Base-by-base conservation (phyloP, 2,113 vertebrate genomes). In the Gorsachius goisagi region DNA sequence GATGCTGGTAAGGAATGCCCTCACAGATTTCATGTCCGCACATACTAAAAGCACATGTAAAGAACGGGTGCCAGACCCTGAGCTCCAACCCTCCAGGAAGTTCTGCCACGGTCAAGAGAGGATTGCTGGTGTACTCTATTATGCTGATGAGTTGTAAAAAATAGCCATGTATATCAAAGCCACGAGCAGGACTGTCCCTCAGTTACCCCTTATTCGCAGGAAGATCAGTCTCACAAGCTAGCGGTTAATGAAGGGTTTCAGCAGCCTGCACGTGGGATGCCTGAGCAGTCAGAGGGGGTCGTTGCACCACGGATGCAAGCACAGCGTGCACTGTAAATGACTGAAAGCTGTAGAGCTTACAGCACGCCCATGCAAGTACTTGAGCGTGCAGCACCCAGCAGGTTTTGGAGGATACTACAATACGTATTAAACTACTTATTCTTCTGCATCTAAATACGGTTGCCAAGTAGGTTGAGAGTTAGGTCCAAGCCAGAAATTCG, bases 271-370 rank as follows among this genome's bases (percentile, higher is more conserved):
- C 0, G 1, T 32, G 75, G 33, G 58, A 22, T 14, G 12, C 14
- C 76, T 66, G 45, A 41, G 32, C 27, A 22, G 27, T 64, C 33
- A 28, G 19, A 50, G 13, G 11, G 33, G 20, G 8, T 3, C 15
- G 16, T n/a, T 50, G 49, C 39, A 22, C 39, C 12, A 11, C 1
- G 33, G 49, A 27, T 44, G 27, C 28, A 58, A 55, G 33, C 33
- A 53, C 0, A 2, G 33, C 16, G 39, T 5, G 19, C 0, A 0
- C 9, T 47, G 37, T 26, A 60, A 59, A 27, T 8, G 44, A 50
- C 53, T 22, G n/a, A 93, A 76, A 66, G 33, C 13, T 87, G 26
- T 0, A 30, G 58, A 73, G 44, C 60, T 85, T 55, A 33, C 24
- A 41, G 55, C 21, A 90, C 58, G 52, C 18, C 30, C 16, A 7